These are phyloP conservation scores for Nanorana parkeri DNA, from an alignment of 2,113 vertebrate genomes.

Conservation along the genomic window DNA sequence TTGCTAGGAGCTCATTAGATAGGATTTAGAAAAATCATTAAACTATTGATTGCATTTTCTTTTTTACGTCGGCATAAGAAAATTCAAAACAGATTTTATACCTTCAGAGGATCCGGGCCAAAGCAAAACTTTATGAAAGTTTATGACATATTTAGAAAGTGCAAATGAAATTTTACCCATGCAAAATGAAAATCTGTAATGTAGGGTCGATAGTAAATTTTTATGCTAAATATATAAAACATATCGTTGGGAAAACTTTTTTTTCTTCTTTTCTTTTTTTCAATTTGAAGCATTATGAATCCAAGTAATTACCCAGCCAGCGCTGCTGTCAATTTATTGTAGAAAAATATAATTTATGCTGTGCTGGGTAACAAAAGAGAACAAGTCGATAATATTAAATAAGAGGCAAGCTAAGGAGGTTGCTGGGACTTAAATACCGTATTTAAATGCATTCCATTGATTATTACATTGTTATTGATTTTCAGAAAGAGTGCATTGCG, in stretches of 20 bases:
- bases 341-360: constrained; percentile 15
- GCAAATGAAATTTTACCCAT: constrained; percentile 36
- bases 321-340: constrained; percentile 1
- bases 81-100: constrained; percentile 46
- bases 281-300: constrained; percentile 16
- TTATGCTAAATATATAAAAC: constrained; percentile 26
- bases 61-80: constrained; percentile 41
- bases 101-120: constrained; percentile 14
- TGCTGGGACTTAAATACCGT: neutral
- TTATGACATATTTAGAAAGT: constrained; percentile 29
- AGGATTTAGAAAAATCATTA: constrained; percentile 55
- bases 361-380: constrained; percentile 17
- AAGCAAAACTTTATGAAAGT: constrained; percentile 41
- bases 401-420: neutral
- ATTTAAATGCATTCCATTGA: constrained; percentile 22
- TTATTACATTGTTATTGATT: constrained; percentile 23
- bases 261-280: neutral
- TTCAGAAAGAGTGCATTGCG: neutral
- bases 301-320: constrained; percentile 16
- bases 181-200: constrained; percentile 28
- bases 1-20: constrained; percentile 51
- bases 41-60: constrained; percentile 55
- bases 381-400: constrained; percentile 15
- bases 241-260: constrained; percentile 12
- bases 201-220: constrained; percentile 33